A percentile compares a stretch with the other conserved stretches of the same genome.
phyloP scores from a whole-genome alignment of 2,113 vertebrate species.

The Garra rufa region DNA sequence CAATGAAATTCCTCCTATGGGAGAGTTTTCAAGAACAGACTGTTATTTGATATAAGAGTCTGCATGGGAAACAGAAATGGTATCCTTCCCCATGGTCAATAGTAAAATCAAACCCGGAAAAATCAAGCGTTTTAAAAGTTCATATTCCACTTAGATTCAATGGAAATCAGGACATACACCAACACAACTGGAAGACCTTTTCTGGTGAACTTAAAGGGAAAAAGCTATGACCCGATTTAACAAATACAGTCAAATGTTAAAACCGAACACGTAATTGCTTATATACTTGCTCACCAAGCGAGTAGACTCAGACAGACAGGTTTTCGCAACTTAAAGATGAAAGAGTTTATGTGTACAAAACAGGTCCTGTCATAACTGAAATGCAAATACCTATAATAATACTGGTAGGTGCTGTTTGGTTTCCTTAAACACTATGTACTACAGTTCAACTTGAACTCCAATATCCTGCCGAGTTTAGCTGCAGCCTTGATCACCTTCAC shows the following conservation, averaged over 20 bases:
- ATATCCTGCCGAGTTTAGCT: not conserved
- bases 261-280: not conserved
- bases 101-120: constrained; percentile 8
- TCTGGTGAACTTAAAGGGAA: not conserved
- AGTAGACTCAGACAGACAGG: not conserved
- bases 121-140: not conserved
- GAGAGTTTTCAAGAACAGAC: constrained; percentile 29
- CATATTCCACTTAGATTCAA: not conserved
- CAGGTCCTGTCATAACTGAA: not conserved
- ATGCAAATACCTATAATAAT: not conserved
- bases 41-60: constrained; percentile 46
- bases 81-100: constrained; percentile 5
- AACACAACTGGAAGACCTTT: not conserved
- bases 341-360: not conserved
- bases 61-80: constrained; percentile 41
- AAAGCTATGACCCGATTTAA: not conserved
- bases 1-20: constrained; percentile 32
- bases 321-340: not conserved
- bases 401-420: not conserved
- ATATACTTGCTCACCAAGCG: not conserved
- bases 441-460: not conserved
- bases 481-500: not conserved
- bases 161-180: not conserved
- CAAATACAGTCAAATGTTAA: not conserved
- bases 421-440: not conserved